These are phyloP conservation scores for Pyrochroa serraticornis DNA, from an alignment of 2,888 invertebrate genomes.

Conservation along the genomic window DNA sequence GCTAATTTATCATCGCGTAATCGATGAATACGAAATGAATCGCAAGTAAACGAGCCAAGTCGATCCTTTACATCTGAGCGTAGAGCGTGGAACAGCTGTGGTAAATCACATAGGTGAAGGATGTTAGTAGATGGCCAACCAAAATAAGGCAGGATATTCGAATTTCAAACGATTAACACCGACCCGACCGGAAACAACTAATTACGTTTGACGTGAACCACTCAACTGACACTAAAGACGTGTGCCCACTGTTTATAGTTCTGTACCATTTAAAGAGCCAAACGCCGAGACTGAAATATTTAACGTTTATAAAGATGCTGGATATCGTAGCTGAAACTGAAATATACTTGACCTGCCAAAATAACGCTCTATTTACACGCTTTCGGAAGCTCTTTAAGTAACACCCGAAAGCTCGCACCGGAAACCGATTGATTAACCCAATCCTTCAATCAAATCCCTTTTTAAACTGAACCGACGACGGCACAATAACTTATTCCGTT, in stretches of 20 bases:
- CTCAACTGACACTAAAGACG: slow-evolving; percentile 53
- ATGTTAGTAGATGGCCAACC: slow-evolving; percentile 50
- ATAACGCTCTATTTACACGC: slow-evolving; percentile 17
- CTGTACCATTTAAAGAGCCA: slow-evolving; percentile 27
- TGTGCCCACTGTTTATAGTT: slow-evolving; percentile 46
- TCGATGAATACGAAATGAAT: slow-evolving; percentile 44
- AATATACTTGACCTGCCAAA: slow-evolving; percentile 27
- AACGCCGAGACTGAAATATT: slow-evolving; percentile 19
- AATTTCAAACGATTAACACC: slow-evolving; percentile 57
- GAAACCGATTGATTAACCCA: slow-evolving; percentile 18
- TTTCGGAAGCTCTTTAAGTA: slow-evolving; percentile 11
- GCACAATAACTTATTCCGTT: not conserved
- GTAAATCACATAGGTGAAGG: slow-evolving; percentile 44
- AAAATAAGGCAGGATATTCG: slow-evolving; percentile 57
- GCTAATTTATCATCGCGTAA: slow-evolving; percentile 38
- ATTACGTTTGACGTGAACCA: slow-evolving; percentile 57
- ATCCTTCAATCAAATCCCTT: slow-evolving; percentile 14
- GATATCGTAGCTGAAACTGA: slow-evolving; percentile 19
- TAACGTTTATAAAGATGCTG: slow-evolving; percentile 15
- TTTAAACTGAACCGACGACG: not conserved
- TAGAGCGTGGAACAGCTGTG: slow-evolving; percentile 39
- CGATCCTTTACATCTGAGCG: slow-evolving; percentile 27
- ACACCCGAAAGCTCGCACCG: slow-evolving; percentile 7
- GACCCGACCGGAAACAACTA: slow-evolving; percentile 56
- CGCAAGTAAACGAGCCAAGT: slow-evolving; percentile 36